A percentile compares a stretch with the other conserved stretches of the same genome.
Conservation (phyloP, 2,797 vertebrate species). For the Rhinella marina region DNA sequence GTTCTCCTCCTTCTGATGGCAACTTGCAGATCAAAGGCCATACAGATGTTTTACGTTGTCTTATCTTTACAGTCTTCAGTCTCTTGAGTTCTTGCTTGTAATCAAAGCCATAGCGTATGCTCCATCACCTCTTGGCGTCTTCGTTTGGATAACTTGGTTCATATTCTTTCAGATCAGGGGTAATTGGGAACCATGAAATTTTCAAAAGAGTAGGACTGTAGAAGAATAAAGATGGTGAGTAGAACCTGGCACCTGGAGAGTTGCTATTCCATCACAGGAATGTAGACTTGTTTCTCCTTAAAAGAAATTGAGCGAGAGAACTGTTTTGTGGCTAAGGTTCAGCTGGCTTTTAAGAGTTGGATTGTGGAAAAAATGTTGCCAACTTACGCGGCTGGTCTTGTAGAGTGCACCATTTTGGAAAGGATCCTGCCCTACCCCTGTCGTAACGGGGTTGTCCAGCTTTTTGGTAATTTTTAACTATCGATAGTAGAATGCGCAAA, state of each 20-base stretch:
- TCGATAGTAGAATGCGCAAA: too few relatives aligned
- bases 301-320: neutral
- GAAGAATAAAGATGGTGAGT: neutral
- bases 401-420: neutral
- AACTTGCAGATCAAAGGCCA: constrained; percentile 30
- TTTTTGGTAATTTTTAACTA: too few relatives aligned
- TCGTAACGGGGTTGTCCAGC: neutral
- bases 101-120: constrained; percentile 34
- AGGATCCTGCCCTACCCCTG: neutral
- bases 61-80: constrained; percentile 28
- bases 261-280: neutral
- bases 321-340: neutral
- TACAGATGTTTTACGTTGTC: constrained; percentile 46
- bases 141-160: constrained; percentile 30
- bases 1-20: constrained; percentile 16
- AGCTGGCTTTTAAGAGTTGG: neutral
- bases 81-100: neutral
- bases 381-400: neutral
- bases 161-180: neutral
- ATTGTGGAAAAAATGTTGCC: neutral
- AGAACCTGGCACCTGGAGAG: neutral
- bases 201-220: neutral
- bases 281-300: too few relatives aligned
- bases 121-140: constrained; percentile 24
- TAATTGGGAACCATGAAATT: neutral